phyloP scores from a whole-genome alignment of 2,797 vertebrate species.

The Meriones psammophilus region DNA sequence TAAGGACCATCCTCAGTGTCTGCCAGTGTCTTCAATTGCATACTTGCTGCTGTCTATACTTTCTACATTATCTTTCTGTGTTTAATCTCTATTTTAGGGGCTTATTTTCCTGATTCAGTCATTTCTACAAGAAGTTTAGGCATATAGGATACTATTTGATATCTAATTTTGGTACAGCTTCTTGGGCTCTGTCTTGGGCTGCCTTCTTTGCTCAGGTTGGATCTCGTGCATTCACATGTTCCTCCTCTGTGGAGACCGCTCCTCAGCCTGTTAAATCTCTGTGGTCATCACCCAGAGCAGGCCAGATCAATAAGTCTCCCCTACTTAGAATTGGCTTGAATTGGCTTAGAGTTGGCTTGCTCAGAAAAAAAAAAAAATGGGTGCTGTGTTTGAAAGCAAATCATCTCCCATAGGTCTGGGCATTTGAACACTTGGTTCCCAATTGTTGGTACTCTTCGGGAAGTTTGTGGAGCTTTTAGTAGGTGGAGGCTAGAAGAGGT shows the following conservation, averaged over 20 bases:
- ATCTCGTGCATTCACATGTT: background rate
- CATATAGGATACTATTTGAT: background rate
- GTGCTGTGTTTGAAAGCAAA: background rate
- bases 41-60: background rate
- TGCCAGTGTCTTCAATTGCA: background rate
- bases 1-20: background rate
- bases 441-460: background rate
- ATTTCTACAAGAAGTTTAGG: background rate
- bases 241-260: no score
- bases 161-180: background rate
- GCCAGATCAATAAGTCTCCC: no score
- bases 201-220: background rate
- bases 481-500: background rate
- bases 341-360: background rate
- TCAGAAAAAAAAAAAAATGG: background rate
- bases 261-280: background rate
- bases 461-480: background rate
- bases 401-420: background rate
- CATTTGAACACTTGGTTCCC: background rate
- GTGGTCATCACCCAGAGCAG: no score
- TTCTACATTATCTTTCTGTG: background rate
- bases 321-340: background rate
- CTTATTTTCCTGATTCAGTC: background rate
- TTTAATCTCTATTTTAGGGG: background rate
- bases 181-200: no score